Conservation (phyloP, 2,888 invertebrate species). For the Lasioglossum oenotherae region DNA sequence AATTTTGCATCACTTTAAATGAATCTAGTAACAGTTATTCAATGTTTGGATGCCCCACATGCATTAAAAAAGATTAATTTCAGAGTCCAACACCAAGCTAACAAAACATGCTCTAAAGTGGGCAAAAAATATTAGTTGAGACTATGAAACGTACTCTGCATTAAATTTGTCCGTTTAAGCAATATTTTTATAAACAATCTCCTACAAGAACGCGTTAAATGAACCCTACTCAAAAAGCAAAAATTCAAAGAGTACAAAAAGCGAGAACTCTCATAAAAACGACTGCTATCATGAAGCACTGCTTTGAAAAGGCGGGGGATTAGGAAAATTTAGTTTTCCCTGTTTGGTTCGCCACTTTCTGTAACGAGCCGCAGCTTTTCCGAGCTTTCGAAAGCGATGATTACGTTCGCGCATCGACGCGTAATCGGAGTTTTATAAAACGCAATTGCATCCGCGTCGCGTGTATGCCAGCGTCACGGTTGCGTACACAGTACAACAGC, state of each 20-base stretch:
- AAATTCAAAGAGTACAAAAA: neutral
- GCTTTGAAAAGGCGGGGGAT: neutral
- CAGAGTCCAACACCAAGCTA: no score
- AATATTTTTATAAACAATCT: no score
- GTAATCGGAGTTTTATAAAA: constrained; percentile 21
- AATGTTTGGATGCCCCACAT: no score
- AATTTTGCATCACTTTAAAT: no score
- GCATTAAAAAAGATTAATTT: no score
- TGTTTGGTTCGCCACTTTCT: neutral
- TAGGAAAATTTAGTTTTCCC: neutral
- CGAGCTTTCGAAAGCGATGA: neutral
- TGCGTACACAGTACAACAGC: neutral
- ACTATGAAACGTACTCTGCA: no score
- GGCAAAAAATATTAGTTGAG: no score
- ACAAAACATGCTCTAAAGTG: no score
- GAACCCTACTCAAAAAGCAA: neutral
- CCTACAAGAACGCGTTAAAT: neutral
- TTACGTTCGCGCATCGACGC: neutral
- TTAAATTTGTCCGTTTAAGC: no score
- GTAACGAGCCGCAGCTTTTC: neutral
- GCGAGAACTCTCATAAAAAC: neutral
- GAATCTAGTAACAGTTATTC: no score
- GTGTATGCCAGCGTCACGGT: constrained; percentile 5
- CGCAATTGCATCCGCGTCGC: constrained; percentile 11
- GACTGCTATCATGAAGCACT: neutral